Conservation (phyloP, 2,797 vertebrate genomes). For the Sibirionetta formosa region DNA sequence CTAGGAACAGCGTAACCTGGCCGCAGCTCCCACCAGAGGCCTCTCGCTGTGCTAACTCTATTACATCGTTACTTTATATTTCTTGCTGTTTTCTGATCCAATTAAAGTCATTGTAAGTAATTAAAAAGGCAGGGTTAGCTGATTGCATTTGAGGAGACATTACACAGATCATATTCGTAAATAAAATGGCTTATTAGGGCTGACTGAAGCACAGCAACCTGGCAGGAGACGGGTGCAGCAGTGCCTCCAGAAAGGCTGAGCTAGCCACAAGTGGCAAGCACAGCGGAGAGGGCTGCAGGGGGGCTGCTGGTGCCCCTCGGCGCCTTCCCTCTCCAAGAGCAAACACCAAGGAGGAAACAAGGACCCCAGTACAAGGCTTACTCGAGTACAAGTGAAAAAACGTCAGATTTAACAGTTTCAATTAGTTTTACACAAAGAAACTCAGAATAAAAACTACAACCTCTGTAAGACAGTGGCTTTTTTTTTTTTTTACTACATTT, state of each 20-base stretch:
- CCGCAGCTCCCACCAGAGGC: neutral
- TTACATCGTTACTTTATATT: neutral
- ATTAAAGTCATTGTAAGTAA: constrained; percentile 39
- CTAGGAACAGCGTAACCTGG: neutral
- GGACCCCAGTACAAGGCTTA: neutral
- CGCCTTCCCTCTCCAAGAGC: neutral
- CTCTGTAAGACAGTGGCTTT: neutral
- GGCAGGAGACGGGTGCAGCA: neutral
- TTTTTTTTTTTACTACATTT: neutral
- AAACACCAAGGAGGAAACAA: neutral
- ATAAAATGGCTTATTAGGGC: constrained; percentile 25
- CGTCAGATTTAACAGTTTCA: neutral
- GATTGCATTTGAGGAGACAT: constrained; percentile 37
- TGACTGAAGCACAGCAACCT: neutral
- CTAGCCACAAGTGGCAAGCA: neutral
- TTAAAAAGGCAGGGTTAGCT: constrained; percentile 43
- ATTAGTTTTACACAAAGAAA: neutral
- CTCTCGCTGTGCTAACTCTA: neutral
- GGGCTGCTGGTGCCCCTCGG: neutral
- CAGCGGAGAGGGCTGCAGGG: neutral
- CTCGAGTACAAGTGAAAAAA: neutral
- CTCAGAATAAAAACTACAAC: neutral
- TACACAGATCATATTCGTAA: neutral
- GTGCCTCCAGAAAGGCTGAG: neutral
- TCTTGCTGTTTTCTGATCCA: constrained; percentile 9